phyloP scores from a whole-genome alignment of 2,797 vertebrate species.

The Ctenopoma kingsleyae region DNA sequence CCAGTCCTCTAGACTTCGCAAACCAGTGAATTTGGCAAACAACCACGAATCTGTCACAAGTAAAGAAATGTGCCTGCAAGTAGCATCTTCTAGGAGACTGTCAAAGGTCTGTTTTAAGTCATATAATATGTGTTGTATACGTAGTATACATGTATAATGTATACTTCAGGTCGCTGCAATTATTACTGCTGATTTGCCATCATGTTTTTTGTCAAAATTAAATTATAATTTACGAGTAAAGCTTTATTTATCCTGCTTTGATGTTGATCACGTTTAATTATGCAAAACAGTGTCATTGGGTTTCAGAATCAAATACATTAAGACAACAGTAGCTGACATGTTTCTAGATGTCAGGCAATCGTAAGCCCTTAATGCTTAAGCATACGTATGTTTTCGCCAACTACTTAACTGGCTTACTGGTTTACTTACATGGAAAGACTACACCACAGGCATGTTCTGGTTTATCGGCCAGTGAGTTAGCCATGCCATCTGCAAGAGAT shows the following conservation, averaged over 20 bases:
- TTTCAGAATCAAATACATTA: neutral
- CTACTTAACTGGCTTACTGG: slow-evolving; percentile 36
- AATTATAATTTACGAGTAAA: no score
- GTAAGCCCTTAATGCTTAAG: slow-evolving; percentile 24
- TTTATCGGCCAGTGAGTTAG: slow-evolving; percentile 19
- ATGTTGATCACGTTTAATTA: neutral
- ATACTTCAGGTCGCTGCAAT: neutral
- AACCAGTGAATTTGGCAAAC: slow-evolving; percentile 43
- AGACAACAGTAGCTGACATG: neutral
- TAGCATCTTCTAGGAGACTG: slow-evolving; percentile 27
- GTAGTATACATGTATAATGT: no score
- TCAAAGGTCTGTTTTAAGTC: neutral
- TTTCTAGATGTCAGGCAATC: slow-evolving; percentile 17
- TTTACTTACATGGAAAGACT: slow-evolving; percentile 33
- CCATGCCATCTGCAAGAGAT: slow-evolving; percentile 8
- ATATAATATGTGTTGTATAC: neutral
- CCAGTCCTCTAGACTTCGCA: slow-evolving; percentile 27
- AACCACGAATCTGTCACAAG: slow-evolving; percentile 60
- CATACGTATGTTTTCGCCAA: slow-evolving; percentile 32
- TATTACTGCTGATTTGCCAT: neutral
- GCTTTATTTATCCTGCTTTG: neutral
- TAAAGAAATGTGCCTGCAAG: slow-evolving; percentile 26
- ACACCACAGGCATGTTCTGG: slow-evolving; percentile 33
- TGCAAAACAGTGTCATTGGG: no score
- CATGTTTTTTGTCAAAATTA: neutral